Conservation (phyloP, 2,888 invertebrate genomes). For the Galeruca laticollis region DNA sequence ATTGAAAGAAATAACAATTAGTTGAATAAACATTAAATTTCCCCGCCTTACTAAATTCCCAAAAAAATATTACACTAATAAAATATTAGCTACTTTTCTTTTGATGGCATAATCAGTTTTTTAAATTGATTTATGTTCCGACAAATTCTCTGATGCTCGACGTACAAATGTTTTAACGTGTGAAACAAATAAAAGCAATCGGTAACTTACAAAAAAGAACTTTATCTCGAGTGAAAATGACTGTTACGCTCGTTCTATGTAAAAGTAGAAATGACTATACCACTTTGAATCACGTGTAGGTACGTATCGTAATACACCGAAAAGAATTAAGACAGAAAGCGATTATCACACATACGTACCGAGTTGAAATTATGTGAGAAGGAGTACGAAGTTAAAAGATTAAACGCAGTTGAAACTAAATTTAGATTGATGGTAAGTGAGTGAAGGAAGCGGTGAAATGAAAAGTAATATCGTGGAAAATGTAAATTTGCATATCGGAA, state of each 20-base stretch:
- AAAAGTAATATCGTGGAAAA: slow-evolving; percentile 5
- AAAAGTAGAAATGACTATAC: slow-evolving; percentile 3
- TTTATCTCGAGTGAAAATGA: not conserved
- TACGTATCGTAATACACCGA: not conserved
- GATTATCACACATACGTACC: slow-evolving; percentile 7
- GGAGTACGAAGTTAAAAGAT: not conserved
- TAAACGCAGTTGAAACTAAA: not conserved
- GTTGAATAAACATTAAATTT: too few relatives aligned
- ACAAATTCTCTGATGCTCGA: too few relatives aligned
- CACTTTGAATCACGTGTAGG: not conserved
- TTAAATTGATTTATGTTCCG: too few relatives aligned
- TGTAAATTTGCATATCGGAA: slow-evolving; percentile 8
- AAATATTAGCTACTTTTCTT: too few relatives aligned
- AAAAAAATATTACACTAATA: too few relatives aligned
- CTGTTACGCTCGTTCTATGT: not conserved
- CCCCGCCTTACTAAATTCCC: too few relatives aligned
- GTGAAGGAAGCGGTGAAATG: slow-evolving; percentile 1
- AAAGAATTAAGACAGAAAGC: slow-evolving; percentile 10
- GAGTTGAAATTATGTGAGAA: slow-evolving; percentile 10
- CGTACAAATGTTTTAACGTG: not conserved
- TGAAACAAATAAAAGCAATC: not conserved
- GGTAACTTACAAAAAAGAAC: not conserved
- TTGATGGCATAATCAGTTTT: too few relatives aligned
- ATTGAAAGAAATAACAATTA: too few relatives aligned
- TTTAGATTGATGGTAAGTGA: slow-evolving; percentile 7